Percentiles rank a stretch among this genome's conserved stretches.
These are phyloP conservation scores for Scolanthus callimorphus DNA, from an alignment of 92 coral and sea anemone genomes.

Conservation along the genomic window DNA sequence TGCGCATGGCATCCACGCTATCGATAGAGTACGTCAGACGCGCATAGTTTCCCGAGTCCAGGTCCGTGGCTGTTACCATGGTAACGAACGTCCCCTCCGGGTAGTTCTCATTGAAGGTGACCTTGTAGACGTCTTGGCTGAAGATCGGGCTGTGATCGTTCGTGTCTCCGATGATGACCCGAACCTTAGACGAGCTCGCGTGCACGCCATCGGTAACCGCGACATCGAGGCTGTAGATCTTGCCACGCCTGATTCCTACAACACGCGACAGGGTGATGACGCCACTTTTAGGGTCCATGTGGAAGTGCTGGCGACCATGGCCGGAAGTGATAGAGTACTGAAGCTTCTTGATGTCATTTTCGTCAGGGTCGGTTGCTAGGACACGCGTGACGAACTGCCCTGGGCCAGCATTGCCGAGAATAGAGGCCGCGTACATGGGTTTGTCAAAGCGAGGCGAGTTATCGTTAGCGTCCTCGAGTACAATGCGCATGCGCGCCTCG, in stretches of 20 bases:
- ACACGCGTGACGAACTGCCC: constrained; percentile 93
- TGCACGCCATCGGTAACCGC: constrained; percentile 74
- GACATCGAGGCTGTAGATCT: constrained; percentile 68
- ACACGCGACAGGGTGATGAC: constrained; percentile 82
- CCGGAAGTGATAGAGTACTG: constrained; percentile 73
- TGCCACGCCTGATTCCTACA: constrained; percentile 79
- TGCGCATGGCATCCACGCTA: constrained; percentile 72
- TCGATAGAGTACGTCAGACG: constrained; percentile 78
- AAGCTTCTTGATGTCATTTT: constrained; percentile 65
- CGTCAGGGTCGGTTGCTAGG: constrained; percentile 90
- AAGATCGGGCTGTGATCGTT: constrained; percentile 92
- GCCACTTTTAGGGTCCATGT: constrained; percentile 68
- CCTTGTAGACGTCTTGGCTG: constrained; percentile 61
- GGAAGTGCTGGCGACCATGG: constrained; percentile 61
- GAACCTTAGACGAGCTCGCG: constrained; percentile 59
- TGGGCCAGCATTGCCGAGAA: constrained; percentile 91
- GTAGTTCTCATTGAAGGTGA: constrained; percentile 81
- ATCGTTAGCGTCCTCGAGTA: constrained; percentile 85
- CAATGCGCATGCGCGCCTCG: constrained; percentile 79
- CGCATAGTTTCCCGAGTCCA: constrained; percentile 85
- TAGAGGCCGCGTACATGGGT: constrained; percentile 79
- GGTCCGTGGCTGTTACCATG: constrained; percentile 96
- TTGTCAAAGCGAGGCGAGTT: constrained; percentile 87
- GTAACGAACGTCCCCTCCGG: constrained; percentile 88
- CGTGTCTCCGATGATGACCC: constrained; percentile 89